Percentiles rank a stretch among this genome's conserved stretches.
Conservation (phyloP, 1,140 invertebrate genomes). For the Carposina sasakii region DNA sequence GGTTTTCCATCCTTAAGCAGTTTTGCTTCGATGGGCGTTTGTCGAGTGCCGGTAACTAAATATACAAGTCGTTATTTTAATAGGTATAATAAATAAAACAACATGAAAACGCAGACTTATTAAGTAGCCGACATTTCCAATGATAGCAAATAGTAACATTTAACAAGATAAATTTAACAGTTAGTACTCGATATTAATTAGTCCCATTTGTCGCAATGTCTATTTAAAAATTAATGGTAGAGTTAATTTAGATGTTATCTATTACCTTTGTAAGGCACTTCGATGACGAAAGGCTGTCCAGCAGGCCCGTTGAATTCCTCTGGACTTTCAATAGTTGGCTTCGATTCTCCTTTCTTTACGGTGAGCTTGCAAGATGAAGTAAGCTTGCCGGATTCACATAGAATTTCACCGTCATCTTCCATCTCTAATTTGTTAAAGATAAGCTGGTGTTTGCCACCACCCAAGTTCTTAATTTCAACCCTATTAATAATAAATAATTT, state of each 20-base stretch:
- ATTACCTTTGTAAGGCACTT: constrained; percentile 93
- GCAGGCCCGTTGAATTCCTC: constrained; percentile 87
- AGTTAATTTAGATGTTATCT: neutral
- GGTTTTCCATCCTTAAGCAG: constrained; percentile 91
- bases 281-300: constrained; percentile 84
- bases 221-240: too few species aligned
- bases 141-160: too few species aligned
- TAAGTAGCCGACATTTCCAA: too few species aligned
- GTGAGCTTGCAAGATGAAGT: constrained; percentile 85
- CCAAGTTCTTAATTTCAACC: constrained; percentile 91
- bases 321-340: constrained; percentile 85
- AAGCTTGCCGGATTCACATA: constrained; percentile 86
- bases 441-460: constrained; percentile 92
- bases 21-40: constrained; percentile 90
- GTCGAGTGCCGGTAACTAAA: constrained; percentile 87
- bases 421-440: constrained; percentile 89
- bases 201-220: too few species aligned
- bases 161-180: too few species aligned
- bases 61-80: constrained; percentile 13
- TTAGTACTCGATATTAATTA: too few species aligned
- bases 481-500: constrained; percentile 56
- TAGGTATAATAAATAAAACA: neutral
- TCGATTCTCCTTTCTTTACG: constrained; percentile 89
- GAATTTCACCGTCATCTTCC: constrained; percentile 88
- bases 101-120: neutral